These are phyloP conservation scores for Pyxicephalus adspersus DNA, from an alignment of 2,113 vertebrate species.

Conservation along the genomic window DNA sequence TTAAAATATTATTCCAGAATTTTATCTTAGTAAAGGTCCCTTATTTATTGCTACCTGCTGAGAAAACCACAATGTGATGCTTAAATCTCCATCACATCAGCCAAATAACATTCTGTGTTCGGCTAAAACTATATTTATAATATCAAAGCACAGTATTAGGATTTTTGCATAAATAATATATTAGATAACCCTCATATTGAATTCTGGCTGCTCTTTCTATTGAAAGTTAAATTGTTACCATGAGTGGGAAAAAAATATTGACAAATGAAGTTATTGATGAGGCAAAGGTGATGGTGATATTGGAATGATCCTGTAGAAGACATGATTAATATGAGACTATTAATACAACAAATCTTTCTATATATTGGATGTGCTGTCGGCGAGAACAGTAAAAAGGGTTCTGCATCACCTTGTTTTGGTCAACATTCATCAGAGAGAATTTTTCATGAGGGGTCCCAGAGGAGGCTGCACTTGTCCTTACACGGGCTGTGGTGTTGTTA, in stretches of 20 bases:
- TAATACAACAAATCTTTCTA: slow-evolving; percentile 7
- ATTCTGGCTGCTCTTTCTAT: not conserved
- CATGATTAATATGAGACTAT: slow-evolving; percentile 26
- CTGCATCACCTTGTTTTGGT: slow-evolving; percentile 9
- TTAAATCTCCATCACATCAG: too few relatives aligned
- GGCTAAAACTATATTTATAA: too few relatives aligned
- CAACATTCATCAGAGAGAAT: slow-evolving; percentile 12
- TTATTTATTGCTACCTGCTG: too few relatives aligned
- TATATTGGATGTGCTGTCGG: not conserved
- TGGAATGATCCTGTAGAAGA: not conserved
- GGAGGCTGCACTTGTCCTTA: not conserved
- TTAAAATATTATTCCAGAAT: too few relatives aligned
- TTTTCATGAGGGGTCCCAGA: slow-evolving; percentile 16
- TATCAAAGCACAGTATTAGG: too few relatives aligned
- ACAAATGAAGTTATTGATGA: slow-evolving; percentile 1
- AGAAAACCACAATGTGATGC: too few relatives aligned
- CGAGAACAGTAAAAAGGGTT: not conserved
- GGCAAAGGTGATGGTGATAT: slow-evolving; percentile 6
- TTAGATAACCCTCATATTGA: not conserved
- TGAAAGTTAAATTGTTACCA: slow-evolving; percentile 2
- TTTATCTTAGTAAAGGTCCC: too few relatives aligned
- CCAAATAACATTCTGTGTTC: too few relatives aligned
- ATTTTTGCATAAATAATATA: not conserved
- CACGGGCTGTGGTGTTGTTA: not conserved
- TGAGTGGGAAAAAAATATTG: slow-evolving; percentile 5